These are phyloP conservation scores for Gymnobelideus leadbeateri DNA, from an alignment of 2,113 vertebrate genomes.

Conservation along the genomic window DNA sequence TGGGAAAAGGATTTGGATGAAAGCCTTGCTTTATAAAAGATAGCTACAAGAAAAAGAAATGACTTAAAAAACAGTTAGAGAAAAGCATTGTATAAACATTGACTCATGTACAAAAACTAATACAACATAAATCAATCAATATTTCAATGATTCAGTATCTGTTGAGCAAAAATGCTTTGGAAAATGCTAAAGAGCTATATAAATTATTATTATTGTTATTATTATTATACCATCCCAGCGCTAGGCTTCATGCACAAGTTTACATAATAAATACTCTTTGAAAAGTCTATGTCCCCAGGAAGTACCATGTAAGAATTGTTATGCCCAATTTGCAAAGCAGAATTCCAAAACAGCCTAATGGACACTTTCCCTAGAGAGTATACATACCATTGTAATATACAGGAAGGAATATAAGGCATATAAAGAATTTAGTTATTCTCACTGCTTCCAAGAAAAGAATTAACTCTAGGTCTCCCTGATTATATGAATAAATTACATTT, in stretches of 20 bases:
- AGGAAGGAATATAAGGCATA: not conserved
- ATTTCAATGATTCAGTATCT: not conserved
- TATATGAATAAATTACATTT: not conserved
- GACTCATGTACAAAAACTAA: not conserved
- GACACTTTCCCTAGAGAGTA: not conserved
- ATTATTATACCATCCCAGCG: not conserved
- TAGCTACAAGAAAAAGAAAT: slow-evolving; percentile 11
- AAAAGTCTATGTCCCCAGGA: not conserved
- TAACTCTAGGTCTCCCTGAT: not conserved
- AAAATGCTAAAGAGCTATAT: not conserved
- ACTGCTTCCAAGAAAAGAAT: not conserved
- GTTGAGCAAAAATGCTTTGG: not conserved
- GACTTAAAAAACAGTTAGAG: not conserved
- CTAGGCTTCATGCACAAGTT: not conserved
- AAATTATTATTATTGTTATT: not conserved
- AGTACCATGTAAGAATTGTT: not conserved
- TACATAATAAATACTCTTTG: not conserved
- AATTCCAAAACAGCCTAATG: not conserved
- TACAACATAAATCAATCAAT: not conserved
- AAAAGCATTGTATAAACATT: not conserved
- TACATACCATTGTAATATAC: not conserved
- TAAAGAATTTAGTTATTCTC: not conserved
- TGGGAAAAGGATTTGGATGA: slow-evolving; percentile 19
- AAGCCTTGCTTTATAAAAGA: not conserved
- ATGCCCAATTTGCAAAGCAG: not conserved